Evolutionary conservation across 1,140 invertebrate species (phyloP), one percentile per base, ranked within the genome.

Genomic region (Cyphomyrmex costatus): DNA sequence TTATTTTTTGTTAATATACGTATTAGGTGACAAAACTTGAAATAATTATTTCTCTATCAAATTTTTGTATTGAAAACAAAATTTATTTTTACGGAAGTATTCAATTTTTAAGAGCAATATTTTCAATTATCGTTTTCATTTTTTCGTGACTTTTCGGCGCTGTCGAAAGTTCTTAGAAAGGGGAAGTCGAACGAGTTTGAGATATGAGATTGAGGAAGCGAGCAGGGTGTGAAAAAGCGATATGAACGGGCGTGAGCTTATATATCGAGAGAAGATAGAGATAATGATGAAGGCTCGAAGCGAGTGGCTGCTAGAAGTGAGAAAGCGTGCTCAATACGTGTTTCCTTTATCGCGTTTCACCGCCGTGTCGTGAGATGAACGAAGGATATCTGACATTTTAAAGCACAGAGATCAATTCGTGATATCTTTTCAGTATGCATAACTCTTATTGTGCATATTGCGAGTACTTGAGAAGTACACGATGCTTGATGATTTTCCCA

Each of bases 241-340:
- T 82, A 66, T n/a, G 77, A 85, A 36, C 51, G 70, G 12, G 53
- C 60, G n/a, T 42, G 51, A 74, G 61, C 82, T 83, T 87, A 78
- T 89, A 86, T 86, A 89, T 89, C 79, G 85, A 58, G 36, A 70
- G 51, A 68, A 79, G 78, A 86, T 33, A 66, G 49, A 79, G 74
- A 86, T 70, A 86, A 66, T 71, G 60, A 58, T 63, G 33, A 70
- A 79, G 66, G 78, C 74, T 83, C n/a, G 71, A 46, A 58, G 60
- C 60, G 63, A 71, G 68, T 70, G 85, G 73, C n/a, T 42, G 66
- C 46, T 36, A 87, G 80, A 86, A 85, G 68, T 70, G 88, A 91
- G 87, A 87, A 84, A 92, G 90, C 92, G 91, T 92, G 93, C 91
- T 94, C 93, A 93, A 94, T 93, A 93, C 93, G 93, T 94, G 92